Base-by-base conservation (phyloP, 2,113 vertebrate species). In the Mus spicilegus region DNA sequence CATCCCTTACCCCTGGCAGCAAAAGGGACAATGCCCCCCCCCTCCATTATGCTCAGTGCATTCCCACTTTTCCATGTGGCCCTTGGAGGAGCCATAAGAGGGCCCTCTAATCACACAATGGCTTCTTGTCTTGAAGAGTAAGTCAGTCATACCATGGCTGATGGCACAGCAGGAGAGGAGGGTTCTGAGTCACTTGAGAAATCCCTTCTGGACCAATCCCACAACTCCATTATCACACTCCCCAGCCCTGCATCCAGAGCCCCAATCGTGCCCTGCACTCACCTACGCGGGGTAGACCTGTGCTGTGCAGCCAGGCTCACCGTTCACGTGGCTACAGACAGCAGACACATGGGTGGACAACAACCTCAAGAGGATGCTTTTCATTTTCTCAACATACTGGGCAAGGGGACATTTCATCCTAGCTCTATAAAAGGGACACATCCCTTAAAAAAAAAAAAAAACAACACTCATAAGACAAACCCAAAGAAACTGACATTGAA, bases 401-500 rank as follows among this genome's bases (percentile, higher is more conserved):
- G 77, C 11, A 56, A 65, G 88, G 24, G 13, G 67, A 51, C 61
- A 30, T 39, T 87, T 91, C 17, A 72, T 88, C 7, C 12, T 16
- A 76, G 24, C 14, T 77, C 36, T 93, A 91, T 20, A 91, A 73
- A 94, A 87, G 82, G 81, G 67, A 90, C 36, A n/a, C 61, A 92
- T 76, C n/a, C 19, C 11, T n/a, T 87, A 42, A 42, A 42, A 42
- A 42, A 42, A 42, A 42, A 42, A 89, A 75, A 81, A 0, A n/a
- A 49, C 70, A n/a, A 33, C 70, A 67, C 28, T 14, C 7, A 36
- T 46, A 39, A 84, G n/a, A 95, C 61, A 54, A 51, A 42, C 2
- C 36, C 54, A 22, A 86, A 72, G 39, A 80, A 93, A 85, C 63
- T 0, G 10, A 67, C 89, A 78, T 5, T 76, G 49, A 73, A 20